phyloP scores from a whole-genome alignment of 2,797 vertebrate species.

The Miichthys miiuy region DNA sequence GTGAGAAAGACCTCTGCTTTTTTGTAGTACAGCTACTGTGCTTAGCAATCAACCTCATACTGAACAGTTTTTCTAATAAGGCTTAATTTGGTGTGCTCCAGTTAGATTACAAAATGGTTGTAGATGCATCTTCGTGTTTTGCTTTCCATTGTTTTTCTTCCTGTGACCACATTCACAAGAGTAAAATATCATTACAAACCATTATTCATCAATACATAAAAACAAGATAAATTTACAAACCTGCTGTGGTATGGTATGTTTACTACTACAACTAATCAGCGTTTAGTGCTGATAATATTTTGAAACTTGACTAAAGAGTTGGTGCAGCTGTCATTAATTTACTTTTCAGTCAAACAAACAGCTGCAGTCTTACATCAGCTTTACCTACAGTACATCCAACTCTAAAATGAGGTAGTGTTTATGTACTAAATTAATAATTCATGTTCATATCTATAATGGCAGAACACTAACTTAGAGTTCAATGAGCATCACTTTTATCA shows the following conservation, averaged over 20 bases:
- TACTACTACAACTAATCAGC: background rate
- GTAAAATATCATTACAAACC: background rate
- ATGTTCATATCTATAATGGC: background rate
- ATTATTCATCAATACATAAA: background rate
- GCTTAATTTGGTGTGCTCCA: background rate
- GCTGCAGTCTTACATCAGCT: slow-evolving; percentile 11
- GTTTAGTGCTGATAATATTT: background rate
- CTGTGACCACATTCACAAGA: background rate
- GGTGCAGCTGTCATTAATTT: slow-evolving; percentile 11
- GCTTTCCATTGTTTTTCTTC: background rate
- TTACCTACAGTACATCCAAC: background rate
- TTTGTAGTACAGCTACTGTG: slow-evolving; percentile 16
- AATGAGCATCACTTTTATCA: background rate
- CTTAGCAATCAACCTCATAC: slow-evolving; percentile 35
- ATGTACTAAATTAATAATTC: background rate
- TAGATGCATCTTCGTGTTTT: background rate
- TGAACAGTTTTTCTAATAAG: background rate
- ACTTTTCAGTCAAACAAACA: slow-evolving; percentile 7
- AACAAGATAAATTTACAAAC: background rate
- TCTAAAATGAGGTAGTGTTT: background rate
- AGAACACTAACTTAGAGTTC: background rate
- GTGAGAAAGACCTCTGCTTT: slow-evolving; percentile 23
- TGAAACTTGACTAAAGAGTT: slow-evolving; percentile 3
- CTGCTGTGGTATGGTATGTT: background rate
- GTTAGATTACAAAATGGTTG: background rate